Percentiles rank a stretch among this genome's conserved stretches.
Conservation (phyloP, 2,888 invertebrate genomes). For the Hedya salicella region DNA sequence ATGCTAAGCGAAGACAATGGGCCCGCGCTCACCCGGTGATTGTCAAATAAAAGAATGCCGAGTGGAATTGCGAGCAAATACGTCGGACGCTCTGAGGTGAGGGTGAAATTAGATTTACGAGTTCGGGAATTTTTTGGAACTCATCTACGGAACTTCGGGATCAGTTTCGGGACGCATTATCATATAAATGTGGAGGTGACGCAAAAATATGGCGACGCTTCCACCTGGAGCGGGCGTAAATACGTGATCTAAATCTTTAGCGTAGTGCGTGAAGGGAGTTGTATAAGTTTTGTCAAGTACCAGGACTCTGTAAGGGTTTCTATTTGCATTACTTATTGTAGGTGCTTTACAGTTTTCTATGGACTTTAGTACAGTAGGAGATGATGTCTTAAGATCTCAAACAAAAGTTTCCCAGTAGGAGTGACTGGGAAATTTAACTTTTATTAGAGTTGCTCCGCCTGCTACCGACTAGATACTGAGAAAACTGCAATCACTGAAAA, state of each 20-base stretch:
- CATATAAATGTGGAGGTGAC: conserved; percentile 69
- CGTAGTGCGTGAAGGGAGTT: conserved; percentile 18
- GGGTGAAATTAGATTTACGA: conserved; percentile 81
- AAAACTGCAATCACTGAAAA: too few species aligned
- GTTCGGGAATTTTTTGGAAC: conserved; percentile 78
- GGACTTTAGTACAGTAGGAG: too few species aligned
- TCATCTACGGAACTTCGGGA: conserved; percentile 70
- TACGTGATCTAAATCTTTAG: conserved; percentile 42
- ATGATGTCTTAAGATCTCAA: too few species aligned
- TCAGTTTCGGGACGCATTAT: conserved; percentile 66
- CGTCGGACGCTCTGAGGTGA: conserved; percentile 58
- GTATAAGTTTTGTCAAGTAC: conserved; percentile 14
- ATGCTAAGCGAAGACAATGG: conserved; percentile 13
- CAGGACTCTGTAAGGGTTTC: neutral
- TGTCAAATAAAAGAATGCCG: conserved; percentile 50
- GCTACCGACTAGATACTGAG: too few species aligned
- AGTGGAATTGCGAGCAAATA: conserved; percentile 63
- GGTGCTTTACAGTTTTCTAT: neutral
- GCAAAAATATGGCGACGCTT: conserved; percentile 75
- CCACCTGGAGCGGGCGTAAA: conserved; percentile 43
- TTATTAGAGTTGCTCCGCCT: too few species aligned
- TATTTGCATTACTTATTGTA: neutral
- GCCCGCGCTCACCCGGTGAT: conserved; percentile 20
- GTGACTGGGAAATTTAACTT: too few species aligned
- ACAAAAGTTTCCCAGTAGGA: too few species aligned